Base-by-base conservation (phyloP, 2,797 vertebrate genomes). In the Silurus aristotelis region DNA sequence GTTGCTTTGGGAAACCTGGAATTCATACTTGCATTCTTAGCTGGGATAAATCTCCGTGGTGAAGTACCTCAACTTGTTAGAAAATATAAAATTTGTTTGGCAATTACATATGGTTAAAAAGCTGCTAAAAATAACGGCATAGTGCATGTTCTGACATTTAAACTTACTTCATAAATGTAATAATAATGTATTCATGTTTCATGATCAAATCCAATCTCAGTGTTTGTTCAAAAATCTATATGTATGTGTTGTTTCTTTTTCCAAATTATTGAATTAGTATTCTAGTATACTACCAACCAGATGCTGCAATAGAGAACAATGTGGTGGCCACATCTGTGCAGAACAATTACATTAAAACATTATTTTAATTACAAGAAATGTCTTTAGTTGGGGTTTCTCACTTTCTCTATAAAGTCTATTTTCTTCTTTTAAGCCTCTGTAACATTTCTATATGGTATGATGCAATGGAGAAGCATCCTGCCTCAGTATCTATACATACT, bases 401-500 rank as follows among this genome's bases (percentile, higher is more conserved):
- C 5, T 38, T 82, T 31, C 46, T 17, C 19, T 58, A 55, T 48
- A 25, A 19, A 56, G 63, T 38, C 78, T 27, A 68, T 83, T 55
- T 72, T 79, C 67, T 90, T 68, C 75, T 67, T 56, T 31, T 76
- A 87, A 86, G 78, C 52, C 86, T 91, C 90, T 85, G 83, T 90
- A 90, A 90, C 87, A 89, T 85, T 91, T 88, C 68, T 83, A 4
- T 20, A 19, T 27, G 52, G 87, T 87, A 87, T 89, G 88, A 88
- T 81, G 86, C 89, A 88, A 83, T 87, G 86, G 89, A 72, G 58
- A 55, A 84, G 85, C 89, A 82, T 89, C 89, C 90, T 92, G 87
- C 87, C 91, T 94, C 63, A 52, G 19, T 92, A 92, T 92, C 90
- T 91, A 92, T 87, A 89, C 77, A 88, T 89, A 90, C 92, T 93